Base-by-base conservation (phyloP, 1,140 invertebrate genomes). In the Heliconius hermathena region DNA sequence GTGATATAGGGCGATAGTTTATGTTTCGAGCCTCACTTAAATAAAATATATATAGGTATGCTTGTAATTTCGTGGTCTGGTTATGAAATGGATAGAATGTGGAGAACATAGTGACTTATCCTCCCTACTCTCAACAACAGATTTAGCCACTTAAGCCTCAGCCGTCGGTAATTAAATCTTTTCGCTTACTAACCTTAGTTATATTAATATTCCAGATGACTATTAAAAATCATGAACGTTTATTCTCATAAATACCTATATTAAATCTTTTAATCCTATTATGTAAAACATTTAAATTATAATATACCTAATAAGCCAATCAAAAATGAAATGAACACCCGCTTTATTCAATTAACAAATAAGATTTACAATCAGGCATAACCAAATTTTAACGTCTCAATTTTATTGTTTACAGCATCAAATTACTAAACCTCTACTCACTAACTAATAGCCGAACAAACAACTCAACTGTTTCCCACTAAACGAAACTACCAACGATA, bases 401-500 rank as follows among this genome's bases (percentile, higher is more conserved):
- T 66, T 66, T 66, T 66, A 66, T 26, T 66, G 60, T 66, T 66
- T 66, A 66, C 26, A 66, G 26, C 60, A 66, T 66, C 60, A 66
- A 66, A 66, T 66, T 66, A 66, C 60, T 29, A 66, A 66, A 66
- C 60, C 26, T 11, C 49, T 60, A 60, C 54, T 66, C 22, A 66
- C 60, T 29, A 66, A 66, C 60, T 66, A 66, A 66, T 66, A 29
- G n/a, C 0, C 60, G 60, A 66, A 66, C 60, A 66, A 66, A 66
- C 60, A 66, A 66, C 60, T 66, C 60, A 29, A 66, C 60, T 66
- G 60, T 66, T 66, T 52, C 22, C 60, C 60, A 66, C 60, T 66
- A 66, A 66, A 66, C 26, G 60, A 26, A 66, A 66, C 60, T 16
- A 66, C 60, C 60, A 66, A 66, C 60, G 22, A 66, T 66, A 66